phyloP scores from a whole-genome alignment of 2,113 vertebrate species.

The Rhabdomys dilectus region DNA sequence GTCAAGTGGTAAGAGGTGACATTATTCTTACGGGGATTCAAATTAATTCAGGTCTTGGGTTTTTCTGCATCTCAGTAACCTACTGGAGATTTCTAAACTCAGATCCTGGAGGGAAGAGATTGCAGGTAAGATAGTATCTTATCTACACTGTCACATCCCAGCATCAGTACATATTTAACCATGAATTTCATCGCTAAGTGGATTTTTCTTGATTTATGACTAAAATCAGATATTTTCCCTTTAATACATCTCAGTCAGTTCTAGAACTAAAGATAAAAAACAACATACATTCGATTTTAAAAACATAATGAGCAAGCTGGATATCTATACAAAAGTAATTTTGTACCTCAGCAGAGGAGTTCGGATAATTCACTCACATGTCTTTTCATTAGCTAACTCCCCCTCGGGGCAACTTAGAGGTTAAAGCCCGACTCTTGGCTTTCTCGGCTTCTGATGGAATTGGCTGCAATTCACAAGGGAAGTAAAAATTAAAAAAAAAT shows the following conservation, averaged over 20 bases:
- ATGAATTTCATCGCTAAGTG: constrained; percentile 39
- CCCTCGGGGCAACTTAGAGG: constrained; percentile 48
- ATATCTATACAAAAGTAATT: constrained; percentile 72
- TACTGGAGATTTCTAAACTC: not conserved
- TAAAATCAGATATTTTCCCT: constrained; percentile 1
- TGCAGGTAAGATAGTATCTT: not conserved
- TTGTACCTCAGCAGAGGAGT: constrained; percentile 48
- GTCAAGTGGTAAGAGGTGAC: not conserved
- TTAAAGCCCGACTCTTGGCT: constrained; percentile 39
- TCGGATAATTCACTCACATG: constrained; percentile 78
- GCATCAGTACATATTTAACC: not conserved
- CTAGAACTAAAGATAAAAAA: not conserved
- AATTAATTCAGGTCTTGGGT: not conserved
- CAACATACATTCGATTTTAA: constrained; percentile 45
- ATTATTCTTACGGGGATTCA: not conserved
- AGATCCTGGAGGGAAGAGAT: not conserved
- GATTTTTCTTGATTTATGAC: constrained; percentile 37
- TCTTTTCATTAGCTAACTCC: constrained; percentile 72
- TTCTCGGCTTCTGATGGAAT: constrained; percentile 51
- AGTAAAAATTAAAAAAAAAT: not conserved
- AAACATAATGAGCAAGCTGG: constrained; percentile 65
- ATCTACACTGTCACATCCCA: not conserved
- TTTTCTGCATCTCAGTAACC: not conserved
- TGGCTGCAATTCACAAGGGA: not conserved
- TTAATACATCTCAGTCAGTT: constrained; percentile 8